Base-by-base conservation (phyloP, 2,888 invertebrate species). In the Drosophila atripex region DNA sequence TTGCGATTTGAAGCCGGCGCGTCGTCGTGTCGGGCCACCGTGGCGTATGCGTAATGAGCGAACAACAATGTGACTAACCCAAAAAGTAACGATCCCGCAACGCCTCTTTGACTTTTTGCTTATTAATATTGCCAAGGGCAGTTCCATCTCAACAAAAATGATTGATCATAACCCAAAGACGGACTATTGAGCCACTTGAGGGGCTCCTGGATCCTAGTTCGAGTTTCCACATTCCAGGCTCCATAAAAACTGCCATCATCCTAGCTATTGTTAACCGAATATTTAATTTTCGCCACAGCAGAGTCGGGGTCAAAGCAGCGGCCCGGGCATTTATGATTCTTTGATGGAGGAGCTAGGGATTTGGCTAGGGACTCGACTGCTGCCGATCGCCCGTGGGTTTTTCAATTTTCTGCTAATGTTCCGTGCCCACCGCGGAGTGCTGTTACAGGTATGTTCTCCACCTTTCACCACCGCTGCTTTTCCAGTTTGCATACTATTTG, bases 371-470 rank as follows among this genome's bases (percentile, higher is more conserved):
- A 11, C 32, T 3, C 32, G 8, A n/a, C 35, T 35, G n/a, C 38
- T 43, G 43, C 14, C 64, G 78, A 80, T 77, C 65, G 78, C 61
- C 66, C 21, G 69, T 63, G 63, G 73, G 55, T 32, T 75, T 80
- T 80, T 78, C 74, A 80, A 80, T 80, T 84, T 80, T 85, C 78
- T 80, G 84, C 84, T 56, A 49, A 71, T 77, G 80, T 65, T 56
- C 28, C 52, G 58, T 21, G 35, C 49, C 39, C 14, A 3, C 23
- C 25, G 7, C 46, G 39, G 39, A 41, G 39, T 18, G 35, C 35
- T 35, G 12, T n/a, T 35, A 35, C 41, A 14, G 46, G 35, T 35
- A 35, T 30, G 50, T 38, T 50, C n/a, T 46, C n/a, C 12, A 30
- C 21, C 16, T 25, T 38, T 32, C 51, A 32, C 41, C 18, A 11